Conservation (phyloP, 2,113 vertebrate genomes). For the Collichthys lucidus region DNA sequence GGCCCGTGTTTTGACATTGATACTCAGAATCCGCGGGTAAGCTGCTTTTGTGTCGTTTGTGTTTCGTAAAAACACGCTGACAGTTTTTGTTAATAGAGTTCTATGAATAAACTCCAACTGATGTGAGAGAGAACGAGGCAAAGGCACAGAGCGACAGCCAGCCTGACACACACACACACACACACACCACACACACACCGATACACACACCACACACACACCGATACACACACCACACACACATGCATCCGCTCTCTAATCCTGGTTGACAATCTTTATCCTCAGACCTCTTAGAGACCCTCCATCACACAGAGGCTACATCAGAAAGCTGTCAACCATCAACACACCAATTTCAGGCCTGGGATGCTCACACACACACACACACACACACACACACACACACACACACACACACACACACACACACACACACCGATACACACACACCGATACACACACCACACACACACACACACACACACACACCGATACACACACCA, state of each 20-base stretch:
- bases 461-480: not conserved
- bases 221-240: constrained; percentile 3
- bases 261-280: constrained; percentile 52
- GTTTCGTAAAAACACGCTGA: not conserved
- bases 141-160: constrained; percentile 11
- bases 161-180: not conserved
- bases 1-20: not conserved
- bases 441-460: too few relatives aligned
- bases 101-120: constrained; percentile 28
- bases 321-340: constrained; percentile 50
- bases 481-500: not conserved
- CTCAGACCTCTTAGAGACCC: constrained; percentile 50
- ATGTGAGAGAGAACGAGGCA: not conserved
- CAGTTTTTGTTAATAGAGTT: not conserved
- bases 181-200: constrained; percentile 10
- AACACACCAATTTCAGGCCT: constrained; percentile 48
- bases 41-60: not conserved
- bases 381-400: not conserved
- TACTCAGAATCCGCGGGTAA: not conserved
- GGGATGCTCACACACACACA: not conserved
- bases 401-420: not conserved
- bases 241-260: constrained; percentile 18
- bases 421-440: not conserved
- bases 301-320: constrained; percentile 50
- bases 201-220: not conserved